Conservation (phyloP, 2,888 invertebrate genomes). For the Plebejus argus region DNA sequence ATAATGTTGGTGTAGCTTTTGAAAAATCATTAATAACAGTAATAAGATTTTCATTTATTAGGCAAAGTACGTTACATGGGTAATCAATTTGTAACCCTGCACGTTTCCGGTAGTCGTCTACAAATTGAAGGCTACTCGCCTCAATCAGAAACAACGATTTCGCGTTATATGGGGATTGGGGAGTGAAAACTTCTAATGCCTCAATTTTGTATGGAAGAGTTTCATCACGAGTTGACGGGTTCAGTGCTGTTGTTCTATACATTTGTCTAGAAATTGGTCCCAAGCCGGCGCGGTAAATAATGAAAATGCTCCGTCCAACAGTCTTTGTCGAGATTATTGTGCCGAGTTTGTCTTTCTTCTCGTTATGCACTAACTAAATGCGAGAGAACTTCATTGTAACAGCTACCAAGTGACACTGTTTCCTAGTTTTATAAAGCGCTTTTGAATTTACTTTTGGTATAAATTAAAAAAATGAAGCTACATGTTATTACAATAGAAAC, state of each 20-base stretch:
- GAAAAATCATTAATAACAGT: too few species aligned
- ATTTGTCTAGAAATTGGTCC: slow-evolving; percentile 60
- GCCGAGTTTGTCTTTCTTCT: slow-evolving; percentile 62
- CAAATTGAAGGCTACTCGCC: slow-evolving; percentile 17
- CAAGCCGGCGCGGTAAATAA: slow-evolving; percentile 60
- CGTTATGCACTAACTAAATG: slow-evolving; percentile 58
- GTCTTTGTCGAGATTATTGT: slow-evolving; percentile 63
- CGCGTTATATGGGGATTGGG: slow-evolving; percentile 61
- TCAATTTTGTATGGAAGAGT: slow-evolving; percentile 65
- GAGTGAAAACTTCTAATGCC: slow-evolving; percentile 56
- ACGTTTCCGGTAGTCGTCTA: too few species aligned
- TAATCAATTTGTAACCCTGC: too few species aligned
- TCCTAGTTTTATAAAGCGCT: slow-evolving; percentile 16
- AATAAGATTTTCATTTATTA: too few species aligned
- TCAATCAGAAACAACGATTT: slow-evolving; percentile 46
- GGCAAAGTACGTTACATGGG: too few species aligned
- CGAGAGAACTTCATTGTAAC: slow-evolving; percentile 56
- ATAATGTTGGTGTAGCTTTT: too few species aligned
- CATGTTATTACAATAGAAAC: neutral
- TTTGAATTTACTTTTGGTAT: neutral
- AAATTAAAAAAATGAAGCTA: neutral
- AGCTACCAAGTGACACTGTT: slow-evolving; percentile 30
- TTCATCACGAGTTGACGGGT: slow-evolving; percentile 66
- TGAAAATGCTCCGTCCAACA: slow-evolving; percentile 55
- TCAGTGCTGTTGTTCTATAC: slow-evolving; percentile 66